Conservation (phyloP, 1,140 invertebrate species). For the Drosophila littoralis region DNA sequence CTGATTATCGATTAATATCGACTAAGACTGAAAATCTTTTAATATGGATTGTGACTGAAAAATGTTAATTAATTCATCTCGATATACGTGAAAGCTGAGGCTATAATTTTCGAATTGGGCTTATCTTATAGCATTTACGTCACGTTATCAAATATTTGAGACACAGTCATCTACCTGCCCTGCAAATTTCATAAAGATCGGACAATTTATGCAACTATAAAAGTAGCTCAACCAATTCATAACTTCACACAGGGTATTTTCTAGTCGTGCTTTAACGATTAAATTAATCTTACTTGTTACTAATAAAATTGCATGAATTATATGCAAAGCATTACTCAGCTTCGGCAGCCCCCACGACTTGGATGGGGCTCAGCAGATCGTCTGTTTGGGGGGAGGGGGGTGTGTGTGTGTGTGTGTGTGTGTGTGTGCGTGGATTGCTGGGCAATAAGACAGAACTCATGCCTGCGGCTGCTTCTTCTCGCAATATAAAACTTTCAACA, state of each 20-base stretch:
- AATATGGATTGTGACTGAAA: too few relatives aligned
- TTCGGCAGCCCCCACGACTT: slow-evolving; percentile 10
- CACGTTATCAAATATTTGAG: too few relatives aligned
- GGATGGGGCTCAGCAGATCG: not conserved
- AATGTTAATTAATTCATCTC: too few relatives aligned
- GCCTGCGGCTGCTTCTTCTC: slow-evolving; percentile 44
- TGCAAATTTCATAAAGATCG: too few relatives aligned
- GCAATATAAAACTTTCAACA: slow-evolving; percentile 72
- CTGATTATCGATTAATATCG: too few relatives aligned
- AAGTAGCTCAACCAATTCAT: too few relatives aligned
- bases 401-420: not conserved
- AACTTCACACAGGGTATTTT: not conserved
- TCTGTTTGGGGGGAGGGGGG: slow-evolving; percentile 4
- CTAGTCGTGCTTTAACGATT: not conserved
- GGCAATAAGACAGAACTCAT: slow-evolving; percentile 27
- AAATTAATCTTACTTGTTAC: slow-evolving; percentile 10
- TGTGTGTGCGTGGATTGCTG: not conserved
- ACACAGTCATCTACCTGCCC: too few relatives aligned
- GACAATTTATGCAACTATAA: too few relatives aligned
- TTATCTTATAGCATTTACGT: too few relatives aligned
- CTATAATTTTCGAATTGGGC: too few relatives aligned
- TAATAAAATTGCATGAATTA: slow-evolving; percentile 79
- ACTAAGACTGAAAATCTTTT: too few relatives aligned
- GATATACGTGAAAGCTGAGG: too few relatives aligned
- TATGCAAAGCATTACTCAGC: slow-evolving; percentile 67